Percentiles rank a stretch among this genome's conserved stretches.
Conservation (phyloP, 2,888 invertebrate genomes). For the Apantesis nais region DNA sequence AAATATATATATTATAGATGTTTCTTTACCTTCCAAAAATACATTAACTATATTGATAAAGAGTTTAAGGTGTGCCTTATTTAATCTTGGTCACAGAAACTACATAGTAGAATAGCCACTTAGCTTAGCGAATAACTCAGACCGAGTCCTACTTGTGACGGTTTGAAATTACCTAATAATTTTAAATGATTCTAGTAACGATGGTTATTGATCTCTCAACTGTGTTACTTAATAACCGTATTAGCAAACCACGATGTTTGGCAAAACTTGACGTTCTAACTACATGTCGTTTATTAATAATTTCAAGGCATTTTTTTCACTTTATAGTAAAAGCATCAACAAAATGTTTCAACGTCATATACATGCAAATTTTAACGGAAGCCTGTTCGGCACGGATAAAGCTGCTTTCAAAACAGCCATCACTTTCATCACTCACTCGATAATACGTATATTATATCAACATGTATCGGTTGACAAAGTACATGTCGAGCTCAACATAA, state of each 20-base stretch:
- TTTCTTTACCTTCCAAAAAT: no score
- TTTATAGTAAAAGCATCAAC: background rate
- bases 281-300: background rate
- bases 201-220: background rate
- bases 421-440: slow-evolving; percentile 7
- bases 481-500: slow-evolving; percentile 6
- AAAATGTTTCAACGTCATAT: slow-evolving; percentile 1
- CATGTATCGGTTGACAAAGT: slow-evolving; percentile 7
- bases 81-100: background rate
- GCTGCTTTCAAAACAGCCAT: slow-evolving; percentile 9
- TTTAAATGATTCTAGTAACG: background rate
- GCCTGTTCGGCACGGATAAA: slow-evolving; percentile 11
- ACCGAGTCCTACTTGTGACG: background rate
- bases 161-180: no score
- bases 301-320: background rate
- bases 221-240: background rate
- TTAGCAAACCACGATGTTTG: background rate
- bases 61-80: background rate
- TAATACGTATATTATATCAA: background rate
- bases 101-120: no score
- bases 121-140: no score
- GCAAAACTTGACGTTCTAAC: background rate
- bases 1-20: no score
- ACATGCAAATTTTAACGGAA: slow-evolving; percentile 12
- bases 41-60: no score